Conservation (phyloP, 2,113 vertebrate species). For the Origma solitaria region DNA sequence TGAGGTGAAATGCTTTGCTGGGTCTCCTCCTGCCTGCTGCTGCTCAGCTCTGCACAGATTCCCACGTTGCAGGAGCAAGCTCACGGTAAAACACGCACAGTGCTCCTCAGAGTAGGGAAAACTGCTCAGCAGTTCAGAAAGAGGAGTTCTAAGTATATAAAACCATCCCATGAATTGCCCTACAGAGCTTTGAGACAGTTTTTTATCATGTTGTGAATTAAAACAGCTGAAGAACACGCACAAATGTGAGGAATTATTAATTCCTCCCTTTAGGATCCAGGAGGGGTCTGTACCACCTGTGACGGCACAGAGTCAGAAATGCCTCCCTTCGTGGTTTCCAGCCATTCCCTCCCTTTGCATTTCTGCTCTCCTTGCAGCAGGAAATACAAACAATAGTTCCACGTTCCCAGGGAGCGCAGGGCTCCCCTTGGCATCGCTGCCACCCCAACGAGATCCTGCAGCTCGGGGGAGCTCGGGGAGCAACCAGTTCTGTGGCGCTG, state of each 20-base stretch:
- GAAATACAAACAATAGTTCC: not conserved
- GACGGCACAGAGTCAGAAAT: not conserved
- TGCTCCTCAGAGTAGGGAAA: not conserved
- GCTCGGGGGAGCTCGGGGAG: not conserved
- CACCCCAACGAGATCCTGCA: not conserved
- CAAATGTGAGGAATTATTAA: not conserved
- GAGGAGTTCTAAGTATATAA: not conserved
- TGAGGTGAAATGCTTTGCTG: not conserved
- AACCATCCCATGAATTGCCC: not conserved
- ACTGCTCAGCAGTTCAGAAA: not conserved
- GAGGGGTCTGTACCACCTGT: not conserved
- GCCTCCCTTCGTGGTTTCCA: not conserved
- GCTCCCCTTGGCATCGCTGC: not conserved
- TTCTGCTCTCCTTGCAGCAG: not conserved
- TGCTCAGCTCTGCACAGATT: not conserved
- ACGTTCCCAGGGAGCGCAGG: not conserved
- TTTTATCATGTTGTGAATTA: not conserved
- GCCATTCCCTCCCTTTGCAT: not conserved
- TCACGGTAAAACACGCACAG: rapidly evolving
- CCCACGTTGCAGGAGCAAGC: not conserved
- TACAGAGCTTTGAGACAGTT: not conserved
- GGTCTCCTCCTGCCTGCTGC: not conserved
- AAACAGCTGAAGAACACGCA: not conserved
- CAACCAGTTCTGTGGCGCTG: not conserved
- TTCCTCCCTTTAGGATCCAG: not conserved